These are phyloP conservation scores for Drosophila simulans DNA, from an alignment of 1,140 invertebrate species.

Conservation along the genomic window DNA sequence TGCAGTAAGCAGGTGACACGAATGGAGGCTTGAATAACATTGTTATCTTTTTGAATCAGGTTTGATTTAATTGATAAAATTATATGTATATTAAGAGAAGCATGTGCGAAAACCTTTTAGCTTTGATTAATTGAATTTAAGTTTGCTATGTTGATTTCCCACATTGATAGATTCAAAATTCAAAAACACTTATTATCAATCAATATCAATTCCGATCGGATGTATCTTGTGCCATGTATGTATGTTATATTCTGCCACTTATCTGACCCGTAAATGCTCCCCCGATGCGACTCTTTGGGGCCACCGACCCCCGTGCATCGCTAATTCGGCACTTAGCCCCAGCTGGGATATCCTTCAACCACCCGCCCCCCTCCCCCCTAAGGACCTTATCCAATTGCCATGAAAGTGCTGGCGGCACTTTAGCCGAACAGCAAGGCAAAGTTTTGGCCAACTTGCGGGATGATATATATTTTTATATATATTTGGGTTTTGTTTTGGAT, in stretches of 20 bases:
- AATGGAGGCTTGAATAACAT: background rate
- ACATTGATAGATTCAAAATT: too few relatives aligned
- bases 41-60: background rate
- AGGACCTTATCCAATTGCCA: constrained; percentile 72
- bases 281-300: constrained; percentile 5
- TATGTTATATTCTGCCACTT: constrained; percentile 2
- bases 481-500: constrained; percentile 20
- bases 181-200: constrained; percentile 8
- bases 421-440: constrained; percentile 34
- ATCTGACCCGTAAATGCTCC: constrained; percentile 21
- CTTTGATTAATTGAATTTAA: too few relatives aligned
- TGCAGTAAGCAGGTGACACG: background rate
- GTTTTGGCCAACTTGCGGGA: constrained; percentile 55
- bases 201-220: constrained; percentile 2
- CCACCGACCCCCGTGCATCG: constrained; percentile 25
- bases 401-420: constrained; percentile 68
- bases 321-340: constrained; percentile 75
- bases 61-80: background rate
- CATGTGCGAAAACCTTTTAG: background rate
- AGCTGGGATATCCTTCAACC: constrained; percentile 54
- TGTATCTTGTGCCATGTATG: background rate
- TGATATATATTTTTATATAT: constrained; percentile 45
- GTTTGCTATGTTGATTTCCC: too few relatives aligned
- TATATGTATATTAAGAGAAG: background rate
- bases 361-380: background rate